Conservation (phyloP, 2,113 vertebrate genomes). For the Agelaius phoeniceus region DNA sequence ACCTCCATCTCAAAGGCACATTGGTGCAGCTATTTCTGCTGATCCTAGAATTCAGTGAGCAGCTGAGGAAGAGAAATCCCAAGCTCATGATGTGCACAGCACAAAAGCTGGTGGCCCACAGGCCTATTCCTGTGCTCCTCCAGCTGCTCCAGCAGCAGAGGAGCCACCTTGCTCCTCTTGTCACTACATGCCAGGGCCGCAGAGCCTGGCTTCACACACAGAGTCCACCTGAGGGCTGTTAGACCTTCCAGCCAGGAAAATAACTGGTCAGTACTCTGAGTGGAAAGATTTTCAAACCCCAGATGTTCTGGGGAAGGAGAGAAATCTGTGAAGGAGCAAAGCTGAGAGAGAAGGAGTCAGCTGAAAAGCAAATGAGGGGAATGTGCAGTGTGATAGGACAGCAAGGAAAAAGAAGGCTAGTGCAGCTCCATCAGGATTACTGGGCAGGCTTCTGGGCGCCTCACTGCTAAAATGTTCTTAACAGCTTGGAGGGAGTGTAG, state of each 20-base stretch:
- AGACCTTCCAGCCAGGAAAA: not conserved
- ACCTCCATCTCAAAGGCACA: not conserved
- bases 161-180: not conserved
- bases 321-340: not conserved
- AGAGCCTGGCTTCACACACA: not conserved
- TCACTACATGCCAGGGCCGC: not conserved
- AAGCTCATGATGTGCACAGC: not conserved
- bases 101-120: not conserved
- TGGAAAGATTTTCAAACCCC: not conserved
- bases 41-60: not conserved
- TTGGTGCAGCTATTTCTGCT: not conserved
- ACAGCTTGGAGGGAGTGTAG: not conserved
- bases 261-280: not conserved
- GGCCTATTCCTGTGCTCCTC: accelerated
- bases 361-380: not conserved
- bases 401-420: not conserved
- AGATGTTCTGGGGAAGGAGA: not conserved
- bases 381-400: not conserved
- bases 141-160: not conserved
- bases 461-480: not conserved
- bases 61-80: not conserved
- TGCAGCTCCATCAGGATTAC: not conserved
- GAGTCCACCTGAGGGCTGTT: not conserved
- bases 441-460: not conserved
- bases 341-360: not conserved